Evolutionary conservation across 2,888 invertebrate species (phyloP).

Genomic region (Lasioglossum pauxillum): DNA sequence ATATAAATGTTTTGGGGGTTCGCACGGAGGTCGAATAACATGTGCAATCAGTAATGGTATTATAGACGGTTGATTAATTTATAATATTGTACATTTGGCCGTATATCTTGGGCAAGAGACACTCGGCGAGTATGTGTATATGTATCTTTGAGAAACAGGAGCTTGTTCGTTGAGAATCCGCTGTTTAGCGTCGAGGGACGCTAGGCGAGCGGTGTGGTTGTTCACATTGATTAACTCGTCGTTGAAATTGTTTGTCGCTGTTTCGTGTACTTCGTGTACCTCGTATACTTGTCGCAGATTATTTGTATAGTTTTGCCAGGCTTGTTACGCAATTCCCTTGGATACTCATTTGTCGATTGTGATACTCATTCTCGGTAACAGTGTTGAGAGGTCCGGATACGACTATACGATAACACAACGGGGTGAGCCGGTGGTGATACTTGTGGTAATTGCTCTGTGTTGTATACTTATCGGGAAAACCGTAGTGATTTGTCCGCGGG

Average conservation of each 20-base stretch:
- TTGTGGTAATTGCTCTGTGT: constrained; percentile 55
- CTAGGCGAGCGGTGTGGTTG: constrained; percentile 13
- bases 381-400: constrained; percentile 26
- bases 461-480: constrained; percentile 42
- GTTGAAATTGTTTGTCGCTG: not conserved
- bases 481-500: constrained; percentile 49
- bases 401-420: constrained; percentile 39
- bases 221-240: constrained; percentile 22
- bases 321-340: constrained; percentile 7
- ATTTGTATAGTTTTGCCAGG: not conserved
- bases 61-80: constrained; percentile 34
- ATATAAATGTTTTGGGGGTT: constrained; percentile 32
- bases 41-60: constrained; percentile 29
- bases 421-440: constrained; percentile 58
- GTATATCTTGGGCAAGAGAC: constrained; percentile 26
- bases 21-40: constrained; percentile 45
- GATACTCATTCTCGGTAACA: constrained; percentile 38
- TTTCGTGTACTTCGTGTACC: not conserved
- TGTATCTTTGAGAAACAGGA: constrained; percentile 14
- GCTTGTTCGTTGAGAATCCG: constrained; percentile 32
- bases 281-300: not conserved
- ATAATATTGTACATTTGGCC: constrained; percentile 33
- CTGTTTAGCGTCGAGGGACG: constrained; percentile 8
- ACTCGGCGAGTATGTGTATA: constrained; percentile 10
- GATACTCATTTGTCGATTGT: constrained; percentile 25